Evolutionary conservation across 2,797 vertebrate species (phyloP).

Genomic region (Gallinago nigripennis): DNA sequence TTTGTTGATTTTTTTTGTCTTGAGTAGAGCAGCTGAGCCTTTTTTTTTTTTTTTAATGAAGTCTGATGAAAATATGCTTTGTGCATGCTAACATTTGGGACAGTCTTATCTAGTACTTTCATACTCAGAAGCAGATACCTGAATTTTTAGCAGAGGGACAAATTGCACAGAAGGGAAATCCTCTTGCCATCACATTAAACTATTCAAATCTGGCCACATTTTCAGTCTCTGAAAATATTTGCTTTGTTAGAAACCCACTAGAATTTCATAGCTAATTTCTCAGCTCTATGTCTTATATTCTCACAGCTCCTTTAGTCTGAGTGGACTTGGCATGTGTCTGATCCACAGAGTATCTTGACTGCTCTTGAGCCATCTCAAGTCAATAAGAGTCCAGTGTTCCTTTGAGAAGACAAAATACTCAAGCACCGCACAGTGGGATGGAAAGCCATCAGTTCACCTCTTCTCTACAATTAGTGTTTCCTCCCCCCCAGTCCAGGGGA

Average conservation of each 20-base stretch:
- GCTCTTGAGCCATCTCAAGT: fast-evolving
- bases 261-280: not conserved
- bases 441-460: not conserved
- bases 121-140: not conserved
- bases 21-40: not conserved
- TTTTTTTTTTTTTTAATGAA: not conserved
- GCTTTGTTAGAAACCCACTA: not conserved
- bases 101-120: not conserved
- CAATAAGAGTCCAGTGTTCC: fast-evolving
- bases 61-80: not conserved
- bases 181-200: not conserved
- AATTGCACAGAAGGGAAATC: not conserved
- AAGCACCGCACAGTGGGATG: fast-evolving
- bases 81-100: not conserved
- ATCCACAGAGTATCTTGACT: not conserved
- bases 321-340: not conserved
- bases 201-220: not conserved
- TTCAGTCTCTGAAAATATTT: not conserved
- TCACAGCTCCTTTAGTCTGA: not conserved
- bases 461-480: not conserved
- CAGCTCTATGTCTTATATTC: not conserved
- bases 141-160: not conserved
- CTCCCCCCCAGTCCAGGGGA: not conserved
- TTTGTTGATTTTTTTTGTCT: not conserved
- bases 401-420: not conserved